Evolutionary conservation across 2,888 invertebrate species (phyloP).

Genomic region (Acronicta aceris): DNA sequence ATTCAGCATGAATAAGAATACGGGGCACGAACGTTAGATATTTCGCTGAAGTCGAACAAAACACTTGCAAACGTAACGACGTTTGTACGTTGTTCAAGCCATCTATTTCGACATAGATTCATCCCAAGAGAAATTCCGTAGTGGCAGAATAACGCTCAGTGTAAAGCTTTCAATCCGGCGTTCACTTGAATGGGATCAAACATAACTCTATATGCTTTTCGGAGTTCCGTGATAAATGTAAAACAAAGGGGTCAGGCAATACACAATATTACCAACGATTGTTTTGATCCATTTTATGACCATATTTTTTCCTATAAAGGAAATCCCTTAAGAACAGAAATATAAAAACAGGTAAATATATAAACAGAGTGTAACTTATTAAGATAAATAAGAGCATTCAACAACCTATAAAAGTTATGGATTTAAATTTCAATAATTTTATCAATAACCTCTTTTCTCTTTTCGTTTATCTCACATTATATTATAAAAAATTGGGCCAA

Average conservation of each 20-base stretch:
- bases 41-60: conserved; percentile 58
- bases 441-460: too few species aligned
- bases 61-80: conserved; percentile 66
- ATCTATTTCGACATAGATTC: conserved; percentile 68
- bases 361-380: too few species aligned
- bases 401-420: too few species aligned
- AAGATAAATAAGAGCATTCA: too few species aligned
- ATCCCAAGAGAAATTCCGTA: conserved; percentile 70
- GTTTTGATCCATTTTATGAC: not conserved
- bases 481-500: too few species aligned
- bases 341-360: too few species aligned
- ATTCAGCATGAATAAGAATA: conserved; percentile 42
- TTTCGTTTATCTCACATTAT: too few species aligned
- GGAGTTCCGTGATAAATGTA: conserved; percentile 19
- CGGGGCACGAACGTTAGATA: conserved; percentile 61
- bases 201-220: conserved; percentile 46
- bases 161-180: conserved; percentile 66
- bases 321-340: too few species aligned
- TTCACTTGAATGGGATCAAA: conserved; percentile 61
- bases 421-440: too few species aligned
- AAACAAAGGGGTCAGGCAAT: conserved; percentile 19
- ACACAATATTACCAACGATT: not conserved
- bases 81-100: conserved; percentile 66
- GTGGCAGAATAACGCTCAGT: conserved; percentile 62
- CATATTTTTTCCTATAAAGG: not conserved